A percentile compares a stretch with the other conserved stretches of the same genome.
These are phyloP conservation scores for Xiphophorus couchianus DNA, from an alignment of 2,113 vertebrate species.

Conservation along the genomic window DNA sequence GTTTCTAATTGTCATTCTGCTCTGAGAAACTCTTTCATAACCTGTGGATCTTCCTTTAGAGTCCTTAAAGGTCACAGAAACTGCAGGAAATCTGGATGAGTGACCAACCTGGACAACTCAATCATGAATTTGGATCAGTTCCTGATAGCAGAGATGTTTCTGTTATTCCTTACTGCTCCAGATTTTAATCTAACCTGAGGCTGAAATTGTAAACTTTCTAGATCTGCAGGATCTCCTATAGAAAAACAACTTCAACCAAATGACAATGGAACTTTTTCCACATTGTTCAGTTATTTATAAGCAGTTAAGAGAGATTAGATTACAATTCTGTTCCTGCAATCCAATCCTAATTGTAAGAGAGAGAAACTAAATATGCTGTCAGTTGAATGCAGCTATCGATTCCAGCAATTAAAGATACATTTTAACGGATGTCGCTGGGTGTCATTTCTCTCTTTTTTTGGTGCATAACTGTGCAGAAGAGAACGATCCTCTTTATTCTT, in stretches of 20 bases:
- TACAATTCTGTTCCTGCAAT: background rate
- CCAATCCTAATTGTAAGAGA: background rate
- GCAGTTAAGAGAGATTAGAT: background rate
- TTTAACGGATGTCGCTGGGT: background rate
- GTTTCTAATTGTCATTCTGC: too few species aligned
- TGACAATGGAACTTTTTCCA: background rate
- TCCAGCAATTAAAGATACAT: background rate
- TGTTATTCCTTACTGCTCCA: background rate
- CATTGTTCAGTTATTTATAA: background rate
- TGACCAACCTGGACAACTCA: background rate
- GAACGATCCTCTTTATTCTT: background rate
- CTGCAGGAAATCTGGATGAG: background rate
- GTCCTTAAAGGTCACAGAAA: background rate
- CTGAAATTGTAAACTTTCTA: background rate
- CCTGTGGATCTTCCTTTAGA: too few species aligned
- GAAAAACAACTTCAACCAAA: background rate
- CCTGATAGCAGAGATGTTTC: too few species aligned
- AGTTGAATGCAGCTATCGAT: background rate
- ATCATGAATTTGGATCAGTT: background rate
- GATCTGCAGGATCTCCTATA: background rate
- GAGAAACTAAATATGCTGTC: background rate
- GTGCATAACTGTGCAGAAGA: slow-evolving; percentile 2
- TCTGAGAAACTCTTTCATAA: too few species aligned
- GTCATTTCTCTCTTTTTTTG: background rate
- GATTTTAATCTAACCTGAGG: background rate